phyloP scores from a whole-genome alignment of 1,140 invertebrate species.

The Diorhabda carinulata region DNA sequence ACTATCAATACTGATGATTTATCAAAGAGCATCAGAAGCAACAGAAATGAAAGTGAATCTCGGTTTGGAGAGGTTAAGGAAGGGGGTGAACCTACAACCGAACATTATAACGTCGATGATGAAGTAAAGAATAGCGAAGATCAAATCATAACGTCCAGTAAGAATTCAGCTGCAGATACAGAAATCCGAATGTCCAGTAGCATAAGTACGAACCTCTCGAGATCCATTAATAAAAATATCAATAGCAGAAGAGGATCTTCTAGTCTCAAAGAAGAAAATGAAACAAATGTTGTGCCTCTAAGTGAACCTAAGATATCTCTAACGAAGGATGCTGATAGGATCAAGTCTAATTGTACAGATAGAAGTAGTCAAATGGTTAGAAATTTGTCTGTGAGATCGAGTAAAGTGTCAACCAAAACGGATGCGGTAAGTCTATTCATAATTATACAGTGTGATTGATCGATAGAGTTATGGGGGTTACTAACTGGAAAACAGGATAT shows the following conservation, averaged over 20 bases:
- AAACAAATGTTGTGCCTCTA: constrained; percentile 9
- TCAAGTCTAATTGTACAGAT: not conserved
- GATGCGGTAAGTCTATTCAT: not conserved
- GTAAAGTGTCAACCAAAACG: not conserved
- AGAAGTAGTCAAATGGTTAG: not conserved
- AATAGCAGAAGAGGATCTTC: constrained; percentile 7
- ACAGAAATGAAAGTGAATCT: too few species aligned
- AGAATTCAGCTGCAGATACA: not conserved
- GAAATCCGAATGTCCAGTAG: constrained; percentile 1
- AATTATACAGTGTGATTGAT: too few species aligned
- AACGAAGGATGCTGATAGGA: not conserved
- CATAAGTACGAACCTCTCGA: not conserved
- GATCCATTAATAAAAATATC: not conserved
- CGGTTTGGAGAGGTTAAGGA: too few species aligned
- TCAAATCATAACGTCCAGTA: not conserved
- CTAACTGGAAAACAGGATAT: too few species aligned
- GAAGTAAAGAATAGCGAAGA: too few species aligned
- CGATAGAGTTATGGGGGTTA: too few species aligned
- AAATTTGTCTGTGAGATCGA: constrained; percentile 10
- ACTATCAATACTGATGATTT: not conserved
- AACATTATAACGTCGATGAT: too few species aligned
- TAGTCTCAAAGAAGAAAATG: constrained; percentile 6
- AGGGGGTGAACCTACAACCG: too few species aligned
- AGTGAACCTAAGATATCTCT: constrained; percentile 21
- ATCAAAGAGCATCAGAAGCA: not conserved